phyloP scores from a whole-genome alignment of 2,888 invertebrate genomes.

The Polydrusus cervinus region DNA sequence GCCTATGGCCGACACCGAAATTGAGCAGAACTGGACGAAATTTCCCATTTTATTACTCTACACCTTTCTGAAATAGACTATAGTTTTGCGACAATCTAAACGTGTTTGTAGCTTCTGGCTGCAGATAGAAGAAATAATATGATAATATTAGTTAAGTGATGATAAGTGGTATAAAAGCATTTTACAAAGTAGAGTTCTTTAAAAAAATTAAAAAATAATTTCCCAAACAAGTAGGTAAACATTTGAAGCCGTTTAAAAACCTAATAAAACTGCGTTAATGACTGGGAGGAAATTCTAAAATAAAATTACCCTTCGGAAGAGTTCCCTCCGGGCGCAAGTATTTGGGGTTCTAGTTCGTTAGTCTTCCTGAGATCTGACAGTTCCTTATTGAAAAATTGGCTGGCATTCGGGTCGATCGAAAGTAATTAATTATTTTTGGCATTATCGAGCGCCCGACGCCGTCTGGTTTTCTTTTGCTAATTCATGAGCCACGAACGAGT shows the following conservation, averaged over 20 bases:
- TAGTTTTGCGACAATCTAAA: too few species aligned
- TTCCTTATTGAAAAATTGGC: slow-evolving; percentile 77
- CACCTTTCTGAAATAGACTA: too few species aligned
- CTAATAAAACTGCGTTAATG: slow-evolving; percentile 60
- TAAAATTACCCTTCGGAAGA: slow-evolving; percentile 56
- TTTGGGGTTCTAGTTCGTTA: slow-evolving; percentile 68
- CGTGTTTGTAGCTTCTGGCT: too few species aligned
- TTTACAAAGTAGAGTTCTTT: too few species aligned
- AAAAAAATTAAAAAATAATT: too few species aligned
- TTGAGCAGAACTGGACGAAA: too few species aligned
- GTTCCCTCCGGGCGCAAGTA: slow-evolving; percentile 54
- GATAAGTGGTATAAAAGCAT: too few species aligned
- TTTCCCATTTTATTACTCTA: too few species aligned
- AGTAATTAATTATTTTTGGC: slow-evolving; percentile 84
- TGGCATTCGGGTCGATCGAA: slow-evolving; percentile 78
- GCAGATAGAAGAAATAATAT: too few species aligned
- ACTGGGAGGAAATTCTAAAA: slow-evolving; percentile 58
- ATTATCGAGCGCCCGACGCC: slow-evolving; percentile 74
- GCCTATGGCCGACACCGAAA: too few species aligned
- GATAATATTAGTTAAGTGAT: too few species aligned
- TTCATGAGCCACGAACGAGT: slow-evolving; percentile 77
- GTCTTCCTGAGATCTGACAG: slow-evolving; percentile 69
- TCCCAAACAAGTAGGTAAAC: slow-evolving; percentile 45
- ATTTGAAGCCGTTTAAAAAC: slow-evolving; percentile 55
- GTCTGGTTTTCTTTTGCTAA: slow-evolving; percentile 80